These are phyloP conservation scores for Arrhamphus sclerolepis DNA, from an alignment of 2,797 vertebrate species.

Conservation along the genomic window DNA sequence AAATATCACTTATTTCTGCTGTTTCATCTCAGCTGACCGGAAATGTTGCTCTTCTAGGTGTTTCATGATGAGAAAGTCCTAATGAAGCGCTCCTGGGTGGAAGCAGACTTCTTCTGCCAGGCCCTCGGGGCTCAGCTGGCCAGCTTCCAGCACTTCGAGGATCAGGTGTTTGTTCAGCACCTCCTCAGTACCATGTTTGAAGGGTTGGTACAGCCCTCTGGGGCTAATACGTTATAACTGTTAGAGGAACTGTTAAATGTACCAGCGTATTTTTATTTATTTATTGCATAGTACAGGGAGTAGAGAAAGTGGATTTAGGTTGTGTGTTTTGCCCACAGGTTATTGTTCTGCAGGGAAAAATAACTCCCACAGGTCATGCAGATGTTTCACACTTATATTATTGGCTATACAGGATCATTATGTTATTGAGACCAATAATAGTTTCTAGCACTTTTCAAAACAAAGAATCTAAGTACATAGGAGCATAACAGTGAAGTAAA, in stretches of 20 bases:
- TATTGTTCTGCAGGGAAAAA: too few species aligned
- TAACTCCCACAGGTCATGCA: too few species aligned
- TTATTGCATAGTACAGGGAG: background rate
- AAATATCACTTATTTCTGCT: background rate
- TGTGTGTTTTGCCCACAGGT: too few species aligned
- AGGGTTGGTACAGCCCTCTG: conserved; percentile 80
- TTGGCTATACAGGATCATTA: too few species aligned
- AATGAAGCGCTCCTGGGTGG: conserved; percentile 92
- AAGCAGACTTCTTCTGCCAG: conserved; percentile 92
- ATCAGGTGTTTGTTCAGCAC: conserved; percentile 89
- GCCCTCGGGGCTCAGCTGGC: conserved; percentile 92
- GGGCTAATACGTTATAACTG: conserved; percentile 33
- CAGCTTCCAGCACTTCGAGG: conserved; percentile 90
- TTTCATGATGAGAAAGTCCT: conserved; percentile 94
- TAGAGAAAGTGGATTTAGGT: too few species aligned
- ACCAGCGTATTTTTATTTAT: background rate
- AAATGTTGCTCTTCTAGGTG: conserved; percentile 76
- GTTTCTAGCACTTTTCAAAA: too few species aligned
- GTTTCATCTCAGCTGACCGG: conserved; percentile 15
- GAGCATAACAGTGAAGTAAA: too few species aligned
- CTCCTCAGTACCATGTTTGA: conserved; percentile 89
- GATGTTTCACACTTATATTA: too few species aligned
- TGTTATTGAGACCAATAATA: too few species aligned
- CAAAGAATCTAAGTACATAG: too few species aligned
- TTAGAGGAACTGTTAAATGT: conserved; percentile 8